Conservation (phyloP, 2,797 vertebrate genomes). For the Enteromius fasciolatus region DNA sequence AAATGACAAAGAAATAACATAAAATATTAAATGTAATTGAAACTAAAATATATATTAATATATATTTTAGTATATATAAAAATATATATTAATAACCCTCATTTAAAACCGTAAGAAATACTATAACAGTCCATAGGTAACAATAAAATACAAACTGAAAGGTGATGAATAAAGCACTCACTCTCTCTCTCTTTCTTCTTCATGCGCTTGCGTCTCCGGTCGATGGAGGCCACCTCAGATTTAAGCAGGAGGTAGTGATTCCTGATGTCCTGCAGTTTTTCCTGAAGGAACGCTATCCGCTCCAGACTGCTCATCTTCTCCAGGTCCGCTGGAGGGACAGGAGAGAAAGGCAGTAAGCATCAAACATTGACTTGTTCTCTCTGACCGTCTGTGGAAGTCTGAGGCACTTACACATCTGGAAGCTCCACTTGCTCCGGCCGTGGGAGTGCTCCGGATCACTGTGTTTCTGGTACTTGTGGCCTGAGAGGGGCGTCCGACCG, state of each 20-base stretch:
- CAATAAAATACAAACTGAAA: background rate
- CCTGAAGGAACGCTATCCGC: constrained; percentile 83
- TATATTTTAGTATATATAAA: too few relatives aligned
- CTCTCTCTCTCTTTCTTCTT: constrained; percentile 86
- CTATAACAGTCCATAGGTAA: too few relatives aligned
- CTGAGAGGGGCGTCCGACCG: constrained; percentile 74
- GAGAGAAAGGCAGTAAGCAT: background rate
- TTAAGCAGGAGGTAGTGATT: constrained; percentile 86
- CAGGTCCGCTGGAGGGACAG: constrained; percentile 74
- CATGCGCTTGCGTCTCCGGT: constrained; percentile 82
- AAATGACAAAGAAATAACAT: background rate
- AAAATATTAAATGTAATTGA: too few relatives aligned
- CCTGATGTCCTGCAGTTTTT: constrained; percentile 85
- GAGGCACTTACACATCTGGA: constrained; percentile 81
- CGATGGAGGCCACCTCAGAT: constrained; percentile 85
- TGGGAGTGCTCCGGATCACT: constrained; percentile 71
- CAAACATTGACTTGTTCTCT: background rate
- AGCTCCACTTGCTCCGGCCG: constrained; percentile 80
- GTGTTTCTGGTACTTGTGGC: constrained; percentile 81
- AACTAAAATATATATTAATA: too few relatives aligned
- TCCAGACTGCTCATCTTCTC: constrained; percentile 84
- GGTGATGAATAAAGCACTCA: constrained; percentile 63
- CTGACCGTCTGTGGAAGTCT: constrained; percentile 10
- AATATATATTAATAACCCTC: too few relatives aligned
- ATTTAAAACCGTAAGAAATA: too few relatives aligned